Conservation (phyloP, 2,797 vertebrate species). For the Telmatherina bonti region DNA sequence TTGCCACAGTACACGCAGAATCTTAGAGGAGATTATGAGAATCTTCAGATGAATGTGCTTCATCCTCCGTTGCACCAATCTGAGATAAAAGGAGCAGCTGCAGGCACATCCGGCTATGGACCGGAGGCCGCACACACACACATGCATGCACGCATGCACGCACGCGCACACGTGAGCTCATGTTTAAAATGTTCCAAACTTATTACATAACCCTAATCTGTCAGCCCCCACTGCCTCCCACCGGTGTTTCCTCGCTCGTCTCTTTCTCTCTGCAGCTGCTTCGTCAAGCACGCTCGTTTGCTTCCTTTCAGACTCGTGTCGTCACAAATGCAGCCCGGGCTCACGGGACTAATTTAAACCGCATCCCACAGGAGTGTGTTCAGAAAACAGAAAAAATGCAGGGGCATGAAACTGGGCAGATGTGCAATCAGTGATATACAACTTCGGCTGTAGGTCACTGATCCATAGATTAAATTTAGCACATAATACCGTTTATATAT, state of each 20-base stretch:
- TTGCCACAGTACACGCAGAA: slow-evolving; percentile 1
- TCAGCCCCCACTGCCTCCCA: slow-evolving; percentile 66
- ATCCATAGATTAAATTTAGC: slow-evolving; percentile 56
- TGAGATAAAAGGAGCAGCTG: slow-evolving; percentile 64
- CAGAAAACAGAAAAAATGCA: slow-evolving; percentile 8
- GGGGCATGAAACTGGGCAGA: neutral
- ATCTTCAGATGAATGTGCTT: slow-evolving; percentile 1
- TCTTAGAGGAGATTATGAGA: neutral
- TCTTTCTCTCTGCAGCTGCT: slow-evolving; percentile 54
- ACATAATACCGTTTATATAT: slow-evolving; percentile 47
- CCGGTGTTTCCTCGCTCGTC: slow-evolving; percentile 63
- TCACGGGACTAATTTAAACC: slow-evolving; percentile 8
- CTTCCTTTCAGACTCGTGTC: slow-evolving; percentile 16
- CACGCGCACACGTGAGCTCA: slow-evolving; percentile 4
- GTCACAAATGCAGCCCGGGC: slow-evolving; percentile 26
- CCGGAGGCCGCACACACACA: slow-evolving; percentile 41
- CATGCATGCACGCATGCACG: slow-evolving; percentile 8
- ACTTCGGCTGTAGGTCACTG: slow-evolving; percentile 44
- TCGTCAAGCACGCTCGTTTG: slow-evolving; percentile 44
- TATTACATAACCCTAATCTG: slow-evolving; percentile 79
- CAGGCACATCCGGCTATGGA: slow-evolving; percentile 61
- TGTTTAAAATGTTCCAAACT: slow-evolving; percentile 58
- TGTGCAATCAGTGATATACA: slow-evolving; percentile 24
- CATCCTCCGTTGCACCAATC: slow-evolving; percentile 25
- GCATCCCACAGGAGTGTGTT: neutral